Base-by-base conservation (phyloP, 2,113 vertebrate genomes). In the Brachyistius frenatus region DNA sequence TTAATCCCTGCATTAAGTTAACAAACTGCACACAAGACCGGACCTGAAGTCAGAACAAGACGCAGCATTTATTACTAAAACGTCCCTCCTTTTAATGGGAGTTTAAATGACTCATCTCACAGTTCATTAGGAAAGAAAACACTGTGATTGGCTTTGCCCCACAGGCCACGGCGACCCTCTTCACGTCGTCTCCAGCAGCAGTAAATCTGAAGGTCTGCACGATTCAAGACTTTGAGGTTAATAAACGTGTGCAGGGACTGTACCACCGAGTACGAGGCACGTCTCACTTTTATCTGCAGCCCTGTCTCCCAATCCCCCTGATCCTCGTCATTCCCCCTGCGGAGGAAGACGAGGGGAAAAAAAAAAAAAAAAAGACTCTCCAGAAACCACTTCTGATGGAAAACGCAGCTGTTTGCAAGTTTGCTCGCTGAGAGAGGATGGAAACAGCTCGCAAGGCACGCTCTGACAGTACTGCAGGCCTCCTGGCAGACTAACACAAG, bases 371-470 rank as follows among this genome's bases (percentile, higher is more conserved):
- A 72, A 82, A 71, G 52, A 76, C 54, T 72, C 68, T 86, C 68
- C 52, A 39, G 89, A 96, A 97, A 96, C 90, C 88, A 88, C 96
- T 95, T 93, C 93, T 96, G 95, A 95, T 95, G 95, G 95, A 95
- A 97, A 96, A 95, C 79, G 89, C 96, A 96, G 94, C 95, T 96
- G 95, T 94, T 94, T 94, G 95, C 93, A 95, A 95, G 94, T 95
- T 96, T 95, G 94, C 94, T 93, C 92, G 86, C 93, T 82, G 93
- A 93, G 92, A 87, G 93, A 7, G 95, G 94, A 66, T 87, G 86
- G 86, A 88, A 85, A 88, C 35, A 77, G 63, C 81, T 65, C 56
- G 66, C 81, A 57, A 80, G 78, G 68, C 83, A 80, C 56, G 78
- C 80, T 90, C 86, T 36, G 65, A 80, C 85, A 62, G 73, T 49